Percentiles rank a stretch among this genome's conserved stretches.
Evolutionary conservation across 2,797 vertebrate genomes (phyloP).

Genomic region (Gymnopithys bicolor): DNA sequence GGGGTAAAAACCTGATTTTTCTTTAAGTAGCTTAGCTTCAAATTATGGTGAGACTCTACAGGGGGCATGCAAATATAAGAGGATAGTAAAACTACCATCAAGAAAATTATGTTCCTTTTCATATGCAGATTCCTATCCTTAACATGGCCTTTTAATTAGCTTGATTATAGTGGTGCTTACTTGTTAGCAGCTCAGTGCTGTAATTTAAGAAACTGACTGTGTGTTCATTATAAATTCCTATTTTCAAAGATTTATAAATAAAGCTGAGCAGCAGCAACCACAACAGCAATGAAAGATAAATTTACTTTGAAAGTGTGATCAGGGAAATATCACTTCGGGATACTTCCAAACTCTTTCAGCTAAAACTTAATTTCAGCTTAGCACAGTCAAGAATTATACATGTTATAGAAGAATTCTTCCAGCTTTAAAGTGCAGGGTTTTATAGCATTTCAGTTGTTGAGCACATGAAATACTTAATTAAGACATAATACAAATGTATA

Average conservation of each 20-base stretch:
- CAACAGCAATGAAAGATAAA: conserved; percentile 1
- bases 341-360: conserved; percentile 28
- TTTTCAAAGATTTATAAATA: conserved; percentile 56
- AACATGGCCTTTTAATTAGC: conserved; percentile 62
- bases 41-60: conserved; percentile 12
- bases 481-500: not conserved
- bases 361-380: conserved; percentile 22
- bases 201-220: conserved; percentile 56
- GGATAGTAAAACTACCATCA: conserved; percentile 47
- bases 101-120: conserved; percentile 55
- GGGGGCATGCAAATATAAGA: conserved; percentile 43
- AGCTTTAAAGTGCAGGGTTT: not conserved
- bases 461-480: not conserved
- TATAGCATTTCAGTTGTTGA: not conserved
- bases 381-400: not conserved
- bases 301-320: not conserved
- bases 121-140: conserved; percentile 46
- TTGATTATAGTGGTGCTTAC: conserved; percentile 56
- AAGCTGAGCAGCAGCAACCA: conserved; percentile 2
- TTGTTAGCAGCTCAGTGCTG: conserved; percentile 17
- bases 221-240: conserved; percentile 34
- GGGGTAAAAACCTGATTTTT: not conserved
- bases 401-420: not conserved
- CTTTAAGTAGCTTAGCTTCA: conserved; percentile 48
- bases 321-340: conserved; percentile 1